These are phyloP conservation scores for Lasioglossum oenotherae DNA, from an alignment of 2,888 invertebrate genomes.

Conservation along the genomic window DNA sequence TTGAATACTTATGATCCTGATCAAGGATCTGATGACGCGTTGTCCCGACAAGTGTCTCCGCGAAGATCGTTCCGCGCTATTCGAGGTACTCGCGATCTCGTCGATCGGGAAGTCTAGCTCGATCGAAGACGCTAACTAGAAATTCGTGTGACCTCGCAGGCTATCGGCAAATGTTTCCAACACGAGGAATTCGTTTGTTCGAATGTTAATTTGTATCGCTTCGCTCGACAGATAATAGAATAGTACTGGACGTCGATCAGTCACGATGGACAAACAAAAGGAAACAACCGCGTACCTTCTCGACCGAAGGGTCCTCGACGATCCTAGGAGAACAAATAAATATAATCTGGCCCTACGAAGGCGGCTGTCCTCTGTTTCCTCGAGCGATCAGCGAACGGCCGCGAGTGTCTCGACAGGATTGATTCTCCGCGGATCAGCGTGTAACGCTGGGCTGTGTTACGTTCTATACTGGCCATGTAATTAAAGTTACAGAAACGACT, in stretches of 20 bases:
- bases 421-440: conserved; percentile 32
- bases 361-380: not conserved
- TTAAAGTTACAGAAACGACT: conserved; percentile 50
- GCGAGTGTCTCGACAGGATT: conserved; percentile 3
- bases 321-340: conserved; percentile 23
- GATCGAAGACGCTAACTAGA: not conserved
- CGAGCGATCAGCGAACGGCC: not conserved
- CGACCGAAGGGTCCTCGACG: not conserved
- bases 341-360: conserved; percentile 11
- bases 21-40: conserved; percentile 34
- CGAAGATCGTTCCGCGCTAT: not conserved
- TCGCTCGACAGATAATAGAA: not conserved
- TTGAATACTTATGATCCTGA: conserved; percentile 20
- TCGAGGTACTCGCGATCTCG: not conserved
- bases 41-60: not conserved
- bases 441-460: conserved; percentile 24
- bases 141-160: conserved; percentile 9
- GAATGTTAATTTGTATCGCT: not conserved
- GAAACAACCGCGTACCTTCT: not conserved
- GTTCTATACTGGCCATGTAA: conserved; percentile 55
- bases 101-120: not conserved
- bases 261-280: not conserved
- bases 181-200: not conserved
- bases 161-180: not conserved
- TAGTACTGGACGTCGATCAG: not conserved